Evolutionary conservation across 2,797 vertebrate species (phyloP).

Genomic region (Heterohyrax brucei): DNA sequence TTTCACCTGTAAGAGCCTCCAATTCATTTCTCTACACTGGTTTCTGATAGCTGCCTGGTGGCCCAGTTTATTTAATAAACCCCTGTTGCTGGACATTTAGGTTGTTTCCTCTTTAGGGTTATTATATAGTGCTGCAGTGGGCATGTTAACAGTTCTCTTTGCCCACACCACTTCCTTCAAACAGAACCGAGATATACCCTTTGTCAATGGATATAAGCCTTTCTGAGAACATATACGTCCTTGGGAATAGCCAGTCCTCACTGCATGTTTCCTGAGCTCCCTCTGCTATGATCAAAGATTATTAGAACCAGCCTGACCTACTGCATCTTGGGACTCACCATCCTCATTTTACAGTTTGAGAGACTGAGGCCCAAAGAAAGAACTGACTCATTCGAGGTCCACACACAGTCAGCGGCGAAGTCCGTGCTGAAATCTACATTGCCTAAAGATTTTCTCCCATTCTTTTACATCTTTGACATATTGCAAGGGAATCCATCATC

Average conservation of each 20-base stretch:
- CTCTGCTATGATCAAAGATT: neutral
- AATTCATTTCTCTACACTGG: neutral
- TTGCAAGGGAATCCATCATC: neutral
- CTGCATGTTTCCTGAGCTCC: neutral
- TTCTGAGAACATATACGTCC: neutral
- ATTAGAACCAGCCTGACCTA: neutral
- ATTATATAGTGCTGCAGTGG: too few species aligned
- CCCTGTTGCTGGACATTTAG: neutral
- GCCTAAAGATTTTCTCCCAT: neutral
- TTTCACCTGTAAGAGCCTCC: neutral
- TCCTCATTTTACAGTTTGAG: neutral
- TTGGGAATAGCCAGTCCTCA: neutral
- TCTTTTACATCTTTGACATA: neutral
- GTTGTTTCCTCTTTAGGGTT: neutral
- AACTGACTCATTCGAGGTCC: slow-evolving; percentile 1
- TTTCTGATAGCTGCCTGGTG: neutral
- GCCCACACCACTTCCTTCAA: neutral
- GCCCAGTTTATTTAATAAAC: neutral
- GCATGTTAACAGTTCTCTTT: neutral
- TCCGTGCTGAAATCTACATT: neutral
- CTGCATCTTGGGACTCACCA: neutral
- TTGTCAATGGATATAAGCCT: neutral
- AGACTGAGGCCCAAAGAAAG: neutral
- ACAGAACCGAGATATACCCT: neutral
- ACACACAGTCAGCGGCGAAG: neutral